These are phyloP conservation scores for Halesus radiatus DNA, from an alignment of 1,140 invertebrate species.

Conservation along the genomic window DNA sequence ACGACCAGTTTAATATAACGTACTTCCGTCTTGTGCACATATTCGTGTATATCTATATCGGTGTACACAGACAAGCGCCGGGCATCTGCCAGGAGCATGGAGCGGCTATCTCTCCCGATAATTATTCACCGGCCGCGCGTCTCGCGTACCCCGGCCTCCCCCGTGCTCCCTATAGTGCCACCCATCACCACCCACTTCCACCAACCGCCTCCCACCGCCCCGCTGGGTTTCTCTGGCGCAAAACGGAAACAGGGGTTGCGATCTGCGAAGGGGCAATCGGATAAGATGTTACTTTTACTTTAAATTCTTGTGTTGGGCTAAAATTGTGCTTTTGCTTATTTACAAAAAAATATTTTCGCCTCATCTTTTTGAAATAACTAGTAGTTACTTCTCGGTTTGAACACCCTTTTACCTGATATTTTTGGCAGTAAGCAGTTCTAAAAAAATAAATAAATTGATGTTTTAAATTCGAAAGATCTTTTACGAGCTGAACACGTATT, in stretches of 20 bases:
- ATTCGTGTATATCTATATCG: not conserved
- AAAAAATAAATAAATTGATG: too few relatives aligned
- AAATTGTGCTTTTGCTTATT: too few relatives aligned
- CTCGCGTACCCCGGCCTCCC: conserved; percentile 21
- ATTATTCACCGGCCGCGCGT: conserved; percentile 54
- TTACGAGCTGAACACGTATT: too few relatives aligned
- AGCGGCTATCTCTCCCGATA: conserved; percentile 45
- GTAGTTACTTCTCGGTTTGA: too few relatives aligned
- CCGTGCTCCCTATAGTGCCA: too few relatives aligned
- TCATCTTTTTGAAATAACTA: too few relatives aligned
- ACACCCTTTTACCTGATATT: too few relatives aligned
- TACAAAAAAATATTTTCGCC: too few relatives aligned
- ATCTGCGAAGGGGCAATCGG: not conserved
- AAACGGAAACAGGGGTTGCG: conserved; percentile 40
- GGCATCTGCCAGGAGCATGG: conserved; percentile 30
- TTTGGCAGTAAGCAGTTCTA: too few relatives aligned
- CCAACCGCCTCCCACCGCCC: not conserved
- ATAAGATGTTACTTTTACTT: too few relatives aligned
- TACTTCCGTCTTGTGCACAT: not conserved
- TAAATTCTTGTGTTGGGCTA: too few relatives aligned
- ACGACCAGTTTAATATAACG: not conserved
- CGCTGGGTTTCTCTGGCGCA: conserved; percentile 18
- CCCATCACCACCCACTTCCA: not conserved
- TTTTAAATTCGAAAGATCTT: too few relatives aligned
- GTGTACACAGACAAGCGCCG: not conserved